Conservation (phyloP, 2,797 vertebrate species). For the Bradypodion pumilum region DNA sequence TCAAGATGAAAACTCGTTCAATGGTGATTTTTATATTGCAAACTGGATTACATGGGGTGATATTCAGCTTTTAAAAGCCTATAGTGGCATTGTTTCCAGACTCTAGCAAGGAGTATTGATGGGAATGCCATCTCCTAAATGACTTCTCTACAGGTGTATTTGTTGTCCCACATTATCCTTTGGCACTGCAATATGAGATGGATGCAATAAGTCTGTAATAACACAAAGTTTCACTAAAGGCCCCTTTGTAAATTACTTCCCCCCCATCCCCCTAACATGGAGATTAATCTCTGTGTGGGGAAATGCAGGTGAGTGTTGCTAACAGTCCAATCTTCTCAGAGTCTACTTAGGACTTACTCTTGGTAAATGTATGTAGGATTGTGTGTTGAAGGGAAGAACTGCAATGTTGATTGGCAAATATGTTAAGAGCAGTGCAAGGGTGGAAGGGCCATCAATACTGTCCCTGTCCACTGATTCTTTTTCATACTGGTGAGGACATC, state of each 20-base stretch:
- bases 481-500: not conserved
- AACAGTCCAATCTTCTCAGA: not conserved
- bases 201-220: constrained; percentile 61
- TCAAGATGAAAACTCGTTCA: constrained; percentile 56
- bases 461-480: not conserved
- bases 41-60: constrained; percentile 57
- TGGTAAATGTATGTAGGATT: not conserved
- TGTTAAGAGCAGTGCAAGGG: too few species aligned
- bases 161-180: constrained; percentile 64
- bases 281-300: constrained; percentile 22
- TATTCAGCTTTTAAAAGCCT: constrained; percentile 60
- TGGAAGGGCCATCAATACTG: not conserved
- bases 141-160: constrained; percentile 55
- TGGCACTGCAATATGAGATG: constrained; percentile 56
- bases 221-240: constrained; percentile 58
- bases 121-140: constrained; percentile 48
- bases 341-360: constrained; percentile 17
- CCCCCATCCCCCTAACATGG: not conserved
- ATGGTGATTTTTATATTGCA: constrained; percentile 55
- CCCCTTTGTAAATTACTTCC: constrained; percentile 38
- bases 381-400: constrained; percentile 29
- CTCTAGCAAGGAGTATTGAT: constrained; percentile 58
- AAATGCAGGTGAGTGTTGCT: not conserved
- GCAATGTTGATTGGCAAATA: constrained; percentile 20
- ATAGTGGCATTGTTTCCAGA: constrained; percentile 61